Evolutionary conservation across 1,140 invertebrate species (phyloP).

Genomic region (Doryteuthis pealeii): DNA sequence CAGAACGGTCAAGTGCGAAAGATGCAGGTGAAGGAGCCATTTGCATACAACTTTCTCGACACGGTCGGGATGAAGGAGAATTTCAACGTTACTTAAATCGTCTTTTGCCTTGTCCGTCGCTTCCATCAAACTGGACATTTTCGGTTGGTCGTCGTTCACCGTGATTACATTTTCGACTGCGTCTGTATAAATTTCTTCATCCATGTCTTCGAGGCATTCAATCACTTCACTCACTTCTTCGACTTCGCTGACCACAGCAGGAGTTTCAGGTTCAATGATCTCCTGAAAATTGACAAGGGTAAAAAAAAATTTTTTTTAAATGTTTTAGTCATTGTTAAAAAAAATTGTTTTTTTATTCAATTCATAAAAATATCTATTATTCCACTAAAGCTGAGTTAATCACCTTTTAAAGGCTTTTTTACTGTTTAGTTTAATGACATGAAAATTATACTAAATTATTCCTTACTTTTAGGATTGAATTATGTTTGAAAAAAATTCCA

Average conservation of each 20-base stretch:
- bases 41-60: conserved; percentile 21
- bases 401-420: too few species aligned
- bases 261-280: background rate
- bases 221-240: background rate
- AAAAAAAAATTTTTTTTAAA: too few species aligned
- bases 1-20: background rate
- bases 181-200: conserved; percentile 1
- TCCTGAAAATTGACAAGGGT: background rate
- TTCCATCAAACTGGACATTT: conserved; percentile 16
- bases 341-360: too few species aligned
- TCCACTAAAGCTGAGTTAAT: too few species aligned
- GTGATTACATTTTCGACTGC: background rate
- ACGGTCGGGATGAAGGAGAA: conserved; percentile 24
- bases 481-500: too few species aligned
- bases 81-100: conserved; percentile 18
- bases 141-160: too few species aligned
- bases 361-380: too few species aligned
- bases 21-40: conserved; percentile 27
- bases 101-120: conserved; percentile 20
- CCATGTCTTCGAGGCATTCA: background rate
- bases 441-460: too few species aligned
- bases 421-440: too few species aligned
- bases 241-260: background rate
- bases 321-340: too few species aligned
- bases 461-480: too few species aligned